Percentiles rank a stretch among this genome's conserved stretches.
phyloP scores from a whole-genome alignment of 2,888 invertebrate genomes.

The Dioctria rufipes region DNA sequence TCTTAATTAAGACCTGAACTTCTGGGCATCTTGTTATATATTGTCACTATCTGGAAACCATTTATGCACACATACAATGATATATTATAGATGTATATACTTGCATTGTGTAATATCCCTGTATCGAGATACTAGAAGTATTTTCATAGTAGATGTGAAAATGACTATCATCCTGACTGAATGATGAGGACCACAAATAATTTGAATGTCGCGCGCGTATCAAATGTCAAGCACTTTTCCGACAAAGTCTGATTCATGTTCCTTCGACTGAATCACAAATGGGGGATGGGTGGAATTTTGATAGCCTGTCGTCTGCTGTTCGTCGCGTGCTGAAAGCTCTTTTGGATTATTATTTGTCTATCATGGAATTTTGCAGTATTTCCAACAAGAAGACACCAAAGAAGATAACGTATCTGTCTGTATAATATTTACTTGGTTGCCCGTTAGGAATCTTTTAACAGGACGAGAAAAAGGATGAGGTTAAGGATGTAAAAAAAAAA shows the following conservation, averaged over 20 bases:
- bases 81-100: too few species aligned
- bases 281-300: neutral
- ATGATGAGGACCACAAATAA: slow-evolving; percentile 35
- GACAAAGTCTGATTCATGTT: slow-evolving; percentile 16
- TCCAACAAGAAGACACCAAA: too few species aligned
- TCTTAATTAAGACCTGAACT: slow-evolving; percentile 52
- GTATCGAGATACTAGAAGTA: neutral
- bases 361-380: neutral
- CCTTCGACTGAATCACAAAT: slow-evolving; percentile 26
- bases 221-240: slow-evolving; percentile 29
- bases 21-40: slow-evolving; percentile 12
- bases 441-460: too few species aligned
- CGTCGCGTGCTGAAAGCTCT: slow-evolving; percentile 17
- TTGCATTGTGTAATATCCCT: slow-evolving; percentile 29
- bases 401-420: too few species aligned
- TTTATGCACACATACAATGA: neutral
- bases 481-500: neutral
- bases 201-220: slow-evolving; percentile 32
- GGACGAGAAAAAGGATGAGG: too few species aligned
- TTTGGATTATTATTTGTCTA: neutral
- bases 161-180: neutral
- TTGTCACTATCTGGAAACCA: slow-evolving; percentile 31
- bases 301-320: neutral
- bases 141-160: too few species aligned
- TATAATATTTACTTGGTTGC: too few species aligned